A percentile compares a stretch with the other conserved stretches of the same genome.
phyloP scores from a whole-genome alignment of 2,113 vertebrate species.

The Marmota flaviventris region DNA sequence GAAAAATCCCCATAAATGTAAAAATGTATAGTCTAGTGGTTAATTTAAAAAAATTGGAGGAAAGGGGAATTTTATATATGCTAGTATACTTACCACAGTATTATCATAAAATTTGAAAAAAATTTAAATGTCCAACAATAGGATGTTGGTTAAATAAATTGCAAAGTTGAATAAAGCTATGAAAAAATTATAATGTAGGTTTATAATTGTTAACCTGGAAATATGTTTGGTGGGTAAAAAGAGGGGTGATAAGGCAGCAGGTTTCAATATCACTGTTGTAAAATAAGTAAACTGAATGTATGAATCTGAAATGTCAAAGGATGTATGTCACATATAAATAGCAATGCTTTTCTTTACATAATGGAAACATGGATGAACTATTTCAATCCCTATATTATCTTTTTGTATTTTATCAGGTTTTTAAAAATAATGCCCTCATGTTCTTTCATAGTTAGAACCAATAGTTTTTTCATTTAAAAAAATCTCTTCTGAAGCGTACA shows the following conservation, averaged over 20 bases:
- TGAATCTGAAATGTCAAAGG: conserved; percentile 39
- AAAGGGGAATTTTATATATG: not conserved
- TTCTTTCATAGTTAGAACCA: not conserved
- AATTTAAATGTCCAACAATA: not conserved
- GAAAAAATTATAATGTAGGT: not conserved
- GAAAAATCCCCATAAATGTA: not conserved
- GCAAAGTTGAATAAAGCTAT: not conserved
- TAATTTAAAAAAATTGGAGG: conserved; percentile 20
- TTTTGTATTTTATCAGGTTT: not conserved
- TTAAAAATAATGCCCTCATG: not conserved
- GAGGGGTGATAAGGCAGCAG: not conserved
- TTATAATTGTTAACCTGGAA: not conserved
- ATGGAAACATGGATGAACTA: not conserved
- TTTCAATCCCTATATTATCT: conserved; percentile 40
- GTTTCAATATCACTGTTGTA: not conserved
- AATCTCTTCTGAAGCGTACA: not conserved
- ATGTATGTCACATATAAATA: not conserved
- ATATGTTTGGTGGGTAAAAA: not conserved
- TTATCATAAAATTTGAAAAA: conserved; percentile 47
- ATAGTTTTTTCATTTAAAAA: conserved; percentile 34
- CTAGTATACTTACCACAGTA: not conserved
- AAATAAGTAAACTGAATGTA: not conserved
- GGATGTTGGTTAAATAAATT: not conserved
- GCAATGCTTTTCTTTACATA: conserved; percentile 12
- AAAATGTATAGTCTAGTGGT: not conserved